Evolutionary conservation across 2,113 vertebrate genomes (phyloP), one percentile per base, ranked within the genome.

Genomic region (Phaethornis superciliosus): DNA sequence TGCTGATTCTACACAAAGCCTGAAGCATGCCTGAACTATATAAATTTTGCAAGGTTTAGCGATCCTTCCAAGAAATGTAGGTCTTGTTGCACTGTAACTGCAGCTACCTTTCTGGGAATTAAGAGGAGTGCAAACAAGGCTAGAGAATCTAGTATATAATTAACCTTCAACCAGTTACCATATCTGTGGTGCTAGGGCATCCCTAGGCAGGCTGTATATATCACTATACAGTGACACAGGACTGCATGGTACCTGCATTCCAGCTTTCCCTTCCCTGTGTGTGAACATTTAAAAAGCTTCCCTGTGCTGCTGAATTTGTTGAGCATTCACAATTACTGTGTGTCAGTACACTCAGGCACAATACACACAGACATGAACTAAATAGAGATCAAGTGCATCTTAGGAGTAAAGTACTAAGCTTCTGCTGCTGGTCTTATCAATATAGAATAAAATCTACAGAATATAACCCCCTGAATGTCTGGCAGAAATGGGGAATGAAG

Each of bases 391-490:
- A 91, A 86, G 64, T 40, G 11, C 63, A 54, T 87, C 52, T 95
- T 74, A 74, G 74, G 70, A 71, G 23, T 63, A 55, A 62, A 63
- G 46, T 67, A 88, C 13, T 23, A 71, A 77, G 23, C n/a, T 88
- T 58, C 79, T 67, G 90, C 51, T 20, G 52, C 69, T 76, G 21
- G 58, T 88, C 32, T 89, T 59, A 71, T n/a, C 42, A 96, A 88
- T 96, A 95, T 79, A 95, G 94, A 93, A 93, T 77, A 89, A 88
- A 87, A 96, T 93, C 58, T 89, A 87, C 33, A 92, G n/a, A 72
- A 28, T 85, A 91, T 52, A 94, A 84, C 23, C 42, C 69, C 95
- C 74, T 80, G 40, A 80, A 93, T 74, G 58, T 64, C 86, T 96
- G 70, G 81, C 56, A 95, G 40, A 71, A 72, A 49, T 64, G 33